Evolutionary conservation across 2,888 invertebrate genomes (phyloP).

Genomic region (Amblyjoppa proteus): DNA sequence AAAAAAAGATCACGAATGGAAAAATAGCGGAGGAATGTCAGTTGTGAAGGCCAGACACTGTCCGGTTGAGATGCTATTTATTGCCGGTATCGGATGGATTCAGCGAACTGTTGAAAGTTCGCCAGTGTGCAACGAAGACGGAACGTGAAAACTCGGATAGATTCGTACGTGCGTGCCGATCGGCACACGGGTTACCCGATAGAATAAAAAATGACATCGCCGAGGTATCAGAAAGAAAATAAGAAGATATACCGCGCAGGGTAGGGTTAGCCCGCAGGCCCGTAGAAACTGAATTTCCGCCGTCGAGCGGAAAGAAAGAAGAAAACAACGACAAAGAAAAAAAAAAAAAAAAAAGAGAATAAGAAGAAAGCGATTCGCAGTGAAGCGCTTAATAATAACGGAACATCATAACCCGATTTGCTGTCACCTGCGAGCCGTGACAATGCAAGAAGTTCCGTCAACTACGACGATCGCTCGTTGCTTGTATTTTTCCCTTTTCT

Average conservation of each 20-base stretch:
- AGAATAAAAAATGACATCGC: constrained; percentile 23
- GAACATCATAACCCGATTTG: constrained; percentile 68
- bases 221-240: constrained; percentile 38
- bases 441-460: constrained; percentile 57
- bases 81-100: constrained; percentile 3
- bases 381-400: constrained; percentile 70
- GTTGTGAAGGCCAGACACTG: neutral
- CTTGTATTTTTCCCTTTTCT: constrained; percentile 35
- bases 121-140: constrained; percentile 27
- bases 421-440: constrained; percentile 70
- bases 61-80: neutral
- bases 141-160: constrained; percentile 48
- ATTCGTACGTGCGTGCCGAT: constrained; percentile 64
- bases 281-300: constrained; percentile 46
- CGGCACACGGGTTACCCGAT: constrained; percentile 11
- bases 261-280: neutral
- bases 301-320: constrained; percentile 28
- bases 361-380: constrained; percentile 25
- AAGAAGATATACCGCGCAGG: constrained; percentile 6
- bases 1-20: neutral
- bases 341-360: constrained; percentile 29
- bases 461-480: constrained; percentile 38
- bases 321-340: constrained; percentile 3
- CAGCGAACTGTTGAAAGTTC: constrained; percentile 52
- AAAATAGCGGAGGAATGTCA: constrained; percentile 5